Percentiles rank a stretch among this genome's conserved stretches.
These are phyloP conservation scores for Drusus annulatus DNA, from an alignment of 1,140 invertebrate species.

Conservation along the genomic window DNA sequence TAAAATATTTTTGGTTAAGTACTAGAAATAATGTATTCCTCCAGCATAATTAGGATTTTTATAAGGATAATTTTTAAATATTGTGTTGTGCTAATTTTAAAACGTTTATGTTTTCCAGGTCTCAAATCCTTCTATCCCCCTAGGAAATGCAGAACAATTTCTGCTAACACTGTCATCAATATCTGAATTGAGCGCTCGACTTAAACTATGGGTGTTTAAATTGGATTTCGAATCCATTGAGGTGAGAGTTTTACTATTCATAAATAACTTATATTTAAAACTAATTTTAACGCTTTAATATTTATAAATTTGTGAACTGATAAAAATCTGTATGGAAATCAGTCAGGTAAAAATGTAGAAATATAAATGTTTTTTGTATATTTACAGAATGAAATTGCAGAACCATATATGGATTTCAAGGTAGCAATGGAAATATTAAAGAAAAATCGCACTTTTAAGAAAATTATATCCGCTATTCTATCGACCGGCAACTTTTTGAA, in stretches of 20 bases:
- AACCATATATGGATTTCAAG: slow-evolving; percentile 98
- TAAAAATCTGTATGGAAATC: too few species aligned
- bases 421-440: slow-evolving; percentile 93
- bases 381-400: slow-evolving; percentile 91
- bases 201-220: slow-evolving; percentile 99
- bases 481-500: slow-evolving; percentile 98
- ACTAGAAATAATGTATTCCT: too few species aligned
- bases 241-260: slow-evolving; percentile 69
- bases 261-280: too few species aligned
- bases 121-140: slow-evolving; percentile 93
- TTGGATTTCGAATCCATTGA: slow-evolving; percentile 98
- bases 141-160: slow-evolving; percentile 98
- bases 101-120: slow-evolving; percentile 70
- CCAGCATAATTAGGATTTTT: too few species aligned
- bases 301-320: too few species aligned
- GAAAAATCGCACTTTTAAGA: slow-evolving; percentile 94
- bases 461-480: slow-evolving; percentile 92
- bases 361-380: slow-evolving; percentile 6
- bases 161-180: slow-evolving; percentile 96
- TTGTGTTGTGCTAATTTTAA: too few species aligned
- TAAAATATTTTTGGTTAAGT: too few species aligned
- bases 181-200: slow-evolving; percentile 92
- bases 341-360: too few species aligned
- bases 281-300: too few species aligned
- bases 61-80: too few species aligned